Evolutionary conservation across 23 tunicate species (phyloP).

Genomic region (Styela clava): DNA sequence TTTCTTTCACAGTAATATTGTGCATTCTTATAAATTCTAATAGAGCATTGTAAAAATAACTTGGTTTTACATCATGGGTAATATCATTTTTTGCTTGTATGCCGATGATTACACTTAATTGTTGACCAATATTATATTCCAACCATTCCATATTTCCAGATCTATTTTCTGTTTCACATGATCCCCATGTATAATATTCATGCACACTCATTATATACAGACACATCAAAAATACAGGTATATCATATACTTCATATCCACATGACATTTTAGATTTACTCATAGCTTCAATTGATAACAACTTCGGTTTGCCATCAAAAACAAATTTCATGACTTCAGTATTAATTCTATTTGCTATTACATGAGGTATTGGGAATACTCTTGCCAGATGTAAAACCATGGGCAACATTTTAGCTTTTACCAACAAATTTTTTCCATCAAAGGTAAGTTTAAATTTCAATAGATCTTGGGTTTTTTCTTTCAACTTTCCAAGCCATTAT

Average conservation of each 20-base stretch:
- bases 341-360: too few species aligned
- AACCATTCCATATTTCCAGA: background rate
- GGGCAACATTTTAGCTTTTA: background rate
- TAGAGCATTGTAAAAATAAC: too few species aligned
- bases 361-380: background rate
- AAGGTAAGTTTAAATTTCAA: background rate
- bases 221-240: background rate
- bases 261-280: background rate
- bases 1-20: too few species aligned
- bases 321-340: too few species aligned
- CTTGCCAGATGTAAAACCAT: background rate
- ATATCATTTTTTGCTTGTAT: too few species aligned
- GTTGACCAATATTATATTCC: background rate
- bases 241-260: background rate
- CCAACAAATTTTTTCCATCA: background rate
- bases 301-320: too few species aligned
- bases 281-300: background rate
- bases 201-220: background rate
- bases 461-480: background rate
- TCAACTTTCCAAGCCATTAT: background rate
- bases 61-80: too few species aligned
- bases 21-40: too few species aligned
- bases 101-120: too few species aligned
- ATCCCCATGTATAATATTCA: background rate
- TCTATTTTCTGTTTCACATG: background rate